These are phyloP conservation scores for Callopanchax toddi DNA, from an alignment of 2,113 vertebrate species.

Conservation along the genomic window DNA sequence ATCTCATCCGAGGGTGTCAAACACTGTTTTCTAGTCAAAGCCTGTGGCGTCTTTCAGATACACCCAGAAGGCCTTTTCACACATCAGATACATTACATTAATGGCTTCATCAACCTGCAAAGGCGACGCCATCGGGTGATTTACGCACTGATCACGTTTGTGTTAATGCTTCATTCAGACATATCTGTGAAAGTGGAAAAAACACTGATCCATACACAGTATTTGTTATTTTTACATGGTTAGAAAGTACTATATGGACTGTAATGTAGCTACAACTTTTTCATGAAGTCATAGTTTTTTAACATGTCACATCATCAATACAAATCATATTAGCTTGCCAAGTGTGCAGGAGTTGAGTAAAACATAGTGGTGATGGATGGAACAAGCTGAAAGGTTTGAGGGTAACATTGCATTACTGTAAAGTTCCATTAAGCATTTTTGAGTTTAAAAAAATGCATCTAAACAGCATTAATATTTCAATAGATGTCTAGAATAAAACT, in stretches of 20 bases:
- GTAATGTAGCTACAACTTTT: too few species aligned
- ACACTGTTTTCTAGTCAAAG: background rate
- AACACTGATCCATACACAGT: background rate
- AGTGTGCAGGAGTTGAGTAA: too few species aligned
- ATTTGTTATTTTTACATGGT: background rate
- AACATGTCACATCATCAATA: background rate
- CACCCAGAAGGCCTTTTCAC: background rate
- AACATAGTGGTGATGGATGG: too few species aligned
- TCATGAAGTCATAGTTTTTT: too few species aligned
- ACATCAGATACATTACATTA: conserved; percentile 3
- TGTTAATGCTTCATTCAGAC: background rate
- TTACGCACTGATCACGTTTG: background rate
- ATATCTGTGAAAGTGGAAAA: background rate
- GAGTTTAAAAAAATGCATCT: background rate
- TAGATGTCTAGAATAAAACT: background rate
- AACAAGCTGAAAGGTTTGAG: background rate
- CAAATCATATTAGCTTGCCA: background rate
- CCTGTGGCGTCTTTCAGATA: background rate
- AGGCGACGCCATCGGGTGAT: background rate
- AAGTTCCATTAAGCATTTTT: background rate
- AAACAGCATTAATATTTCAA: background rate
- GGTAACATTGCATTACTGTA: background rate
- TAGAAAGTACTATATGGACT: too few species aligned
- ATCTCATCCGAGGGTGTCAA: background rate
- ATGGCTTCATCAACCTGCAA: background rate